These are phyloP conservation scores for Stegana nigrithorax DNA, from an alignment of 2,888 invertebrate species.

Conservation along the genomic window DNA sequence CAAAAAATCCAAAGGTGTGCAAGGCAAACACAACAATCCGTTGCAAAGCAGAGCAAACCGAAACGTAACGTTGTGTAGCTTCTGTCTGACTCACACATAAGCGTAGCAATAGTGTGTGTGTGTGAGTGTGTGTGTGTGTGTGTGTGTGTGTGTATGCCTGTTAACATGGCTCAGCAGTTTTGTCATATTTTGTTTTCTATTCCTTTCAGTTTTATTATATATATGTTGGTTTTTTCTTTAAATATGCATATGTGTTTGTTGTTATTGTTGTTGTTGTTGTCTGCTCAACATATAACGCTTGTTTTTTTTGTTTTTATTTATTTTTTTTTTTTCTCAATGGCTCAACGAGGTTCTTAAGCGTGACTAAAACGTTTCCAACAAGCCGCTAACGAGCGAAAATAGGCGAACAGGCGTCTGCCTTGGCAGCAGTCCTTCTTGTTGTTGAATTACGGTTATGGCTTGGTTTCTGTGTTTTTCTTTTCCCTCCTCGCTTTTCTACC, in stretches of 20 bases:
- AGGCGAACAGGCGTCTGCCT: background rate
- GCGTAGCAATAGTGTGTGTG: too few relatives aligned
- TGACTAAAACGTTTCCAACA: conserved; percentile 55
- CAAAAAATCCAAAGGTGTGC: background rate
- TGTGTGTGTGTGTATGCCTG: background rate
- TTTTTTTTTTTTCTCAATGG: conserved; percentile 20
- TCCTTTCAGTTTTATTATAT: too few relatives aligned
- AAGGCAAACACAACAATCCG: background rate
- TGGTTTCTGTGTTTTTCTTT: too few relatives aligned
- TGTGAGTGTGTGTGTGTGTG: background rate
- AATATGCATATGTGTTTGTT: too few relatives aligned
- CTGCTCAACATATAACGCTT: too few relatives aligned
- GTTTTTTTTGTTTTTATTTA: conserved; percentile 2
- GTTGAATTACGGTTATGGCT: too few relatives aligned
- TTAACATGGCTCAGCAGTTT: conserved; percentile 49
- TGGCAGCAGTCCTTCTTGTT: background rate
- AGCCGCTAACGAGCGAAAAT: conserved; percentile 50
- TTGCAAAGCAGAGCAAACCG: too few relatives aligned
- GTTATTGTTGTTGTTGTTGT: too few relatives aligned
- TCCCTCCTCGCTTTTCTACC: too few relatives aligned
- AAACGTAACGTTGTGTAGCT: too few relatives aligned
- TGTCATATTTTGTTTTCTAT: conserved; percentile 22
- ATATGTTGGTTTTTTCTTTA: too few relatives aligned
- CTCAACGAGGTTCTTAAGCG: conserved; percentile 39
- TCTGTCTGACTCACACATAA: too few relatives aligned